Evolutionary conservation across 2,888 invertebrate species (phyloP).

Genomic region (Ennomos erosarius): DNA sequence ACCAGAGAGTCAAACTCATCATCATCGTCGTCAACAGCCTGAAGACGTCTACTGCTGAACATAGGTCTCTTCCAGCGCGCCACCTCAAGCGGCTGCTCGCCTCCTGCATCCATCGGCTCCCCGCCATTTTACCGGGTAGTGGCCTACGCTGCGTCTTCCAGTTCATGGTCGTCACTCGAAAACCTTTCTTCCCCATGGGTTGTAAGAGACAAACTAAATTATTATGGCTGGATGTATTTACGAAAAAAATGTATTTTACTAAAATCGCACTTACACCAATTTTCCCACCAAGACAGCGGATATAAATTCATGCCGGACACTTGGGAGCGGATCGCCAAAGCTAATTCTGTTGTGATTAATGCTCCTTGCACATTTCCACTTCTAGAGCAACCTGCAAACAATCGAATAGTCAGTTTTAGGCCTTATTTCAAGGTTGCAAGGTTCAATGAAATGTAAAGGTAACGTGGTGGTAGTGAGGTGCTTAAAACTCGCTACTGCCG

Average conservation of each 20-base stretch:
- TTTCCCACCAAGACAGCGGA: conserved; percentile 46
- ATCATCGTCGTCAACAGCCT: too few species aligned
- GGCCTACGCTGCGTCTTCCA: too few species aligned
- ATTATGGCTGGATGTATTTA: neutral
- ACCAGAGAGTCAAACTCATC: too few species aligned
- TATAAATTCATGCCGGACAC: conserved; percentile 80
- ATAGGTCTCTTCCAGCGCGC: too few species aligned
- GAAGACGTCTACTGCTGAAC: too few species aligned
- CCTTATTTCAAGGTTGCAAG: conserved; percentile 47
- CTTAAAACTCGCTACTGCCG: conserved; percentile 74
- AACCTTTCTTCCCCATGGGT: too few species aligned
- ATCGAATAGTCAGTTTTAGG: conserved; percentile 38
- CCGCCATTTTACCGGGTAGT: too few species aligned
- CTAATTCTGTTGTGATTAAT: conserved; percentile 85
- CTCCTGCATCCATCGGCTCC: too few species aligned
- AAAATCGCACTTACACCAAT: conserved; percentile 48
- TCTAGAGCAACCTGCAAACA: conserved; percentile 32
- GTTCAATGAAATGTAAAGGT: conserved; percentile 33
- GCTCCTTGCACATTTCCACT: conserved; percentile 78
- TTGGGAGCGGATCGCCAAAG: conserved; percentile 82
- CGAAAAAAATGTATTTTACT: conserved; percentile 13
- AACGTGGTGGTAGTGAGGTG: conserved; percentile 50
- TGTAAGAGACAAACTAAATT: neutral
- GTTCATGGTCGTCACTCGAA: too few species aligned
- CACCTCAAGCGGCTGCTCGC: too few species aligned